These are phyloP conservation scores for Channa striata DNA, from an alignment of 2,797 vertebrate species.

Conservation along the genomic window DNA sequence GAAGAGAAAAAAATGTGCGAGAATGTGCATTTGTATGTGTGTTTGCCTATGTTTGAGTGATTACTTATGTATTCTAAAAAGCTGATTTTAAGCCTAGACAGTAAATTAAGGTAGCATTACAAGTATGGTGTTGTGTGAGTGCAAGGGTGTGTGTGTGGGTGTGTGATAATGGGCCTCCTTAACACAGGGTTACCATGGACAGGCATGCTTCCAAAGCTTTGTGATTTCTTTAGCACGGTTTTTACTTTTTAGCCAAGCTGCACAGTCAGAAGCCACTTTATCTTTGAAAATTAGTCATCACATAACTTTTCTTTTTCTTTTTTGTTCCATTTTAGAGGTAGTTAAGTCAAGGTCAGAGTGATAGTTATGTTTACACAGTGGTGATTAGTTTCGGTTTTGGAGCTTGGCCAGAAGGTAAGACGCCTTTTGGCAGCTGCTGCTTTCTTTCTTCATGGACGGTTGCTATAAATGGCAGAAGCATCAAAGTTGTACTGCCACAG, in stretches of 20 bases:
- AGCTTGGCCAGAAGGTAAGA: slow-evolving; percentile 54
- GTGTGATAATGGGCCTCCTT: slow-evolving; percentile 77
- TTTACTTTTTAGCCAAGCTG: slow-evolving; percentile 76
- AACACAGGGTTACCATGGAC: slow-evolving; percentile 81
- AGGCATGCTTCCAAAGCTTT: slow-evolving; percentile 85
- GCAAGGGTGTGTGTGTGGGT: slow-evolving; percentile 29
- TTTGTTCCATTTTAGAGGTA: slow-evolving; percentile 31
- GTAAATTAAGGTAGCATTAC: slow-evolving; percentile 86
- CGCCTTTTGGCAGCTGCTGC: slow-evolving; percentile 55
- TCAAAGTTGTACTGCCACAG: slow-evolving; percentile 60
- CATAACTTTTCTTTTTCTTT: slow-evolving; percentile 31
- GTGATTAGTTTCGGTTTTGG: slow-evolving; percentile 41
- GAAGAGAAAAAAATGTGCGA: slow-evolving; percentile 74
- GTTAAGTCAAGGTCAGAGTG: slow-evolving; percentile 34
- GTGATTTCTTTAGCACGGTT: slow-evolving; percentile 72
- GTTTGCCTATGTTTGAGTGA: slow-evolving; percentile 49
- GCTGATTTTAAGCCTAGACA: slow-evolving; percentile 83
- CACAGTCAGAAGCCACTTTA: slow-evolving; percentile 63
- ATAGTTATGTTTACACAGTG: slow-evolving; percentile 29
- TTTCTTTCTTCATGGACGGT: slow-evolving; percentile 63
- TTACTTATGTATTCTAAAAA: slow-evolving; percentile 81
- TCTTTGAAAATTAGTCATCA: slow-evolving; percentile 45
- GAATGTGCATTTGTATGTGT: slow-evolving; percentile 34
- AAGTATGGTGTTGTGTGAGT: slow-evolving; percentile 68
- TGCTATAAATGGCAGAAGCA: slow-evolving; percentile 62